Evolutionary conservation across 2,888 invertebrate species (phyloP).

Genomic region (Ischnura elegans): DNA sequence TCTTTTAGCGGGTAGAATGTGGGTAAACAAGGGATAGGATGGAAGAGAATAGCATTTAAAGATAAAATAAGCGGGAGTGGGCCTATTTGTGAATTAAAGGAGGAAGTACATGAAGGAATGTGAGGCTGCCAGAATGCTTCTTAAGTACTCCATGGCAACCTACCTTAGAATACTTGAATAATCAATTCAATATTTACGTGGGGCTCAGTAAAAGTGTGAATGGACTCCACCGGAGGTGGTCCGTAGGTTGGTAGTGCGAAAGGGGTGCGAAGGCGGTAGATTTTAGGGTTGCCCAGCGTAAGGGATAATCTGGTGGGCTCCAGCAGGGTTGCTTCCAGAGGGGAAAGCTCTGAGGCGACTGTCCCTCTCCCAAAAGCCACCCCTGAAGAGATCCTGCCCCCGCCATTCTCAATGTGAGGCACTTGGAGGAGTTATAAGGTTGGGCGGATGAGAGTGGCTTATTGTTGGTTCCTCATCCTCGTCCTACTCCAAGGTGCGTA

Average conservation of each 20-base stretch:
- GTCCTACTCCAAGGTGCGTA: neutral
- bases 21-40: too few species aligned
- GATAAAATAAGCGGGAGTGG: too few species aligned
- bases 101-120: too few species aligned
- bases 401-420: neutral
- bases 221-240: too few species aligned
- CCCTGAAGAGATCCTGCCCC: constrained; percentile 27
- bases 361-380: neutral
- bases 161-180: too few species aligned
- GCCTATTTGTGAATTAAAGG: too few species aligned
- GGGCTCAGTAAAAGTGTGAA: too few species aligned
- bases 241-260: constrained; percentile 29
- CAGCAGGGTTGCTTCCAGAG: constrained; percentile 28
- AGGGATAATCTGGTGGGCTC: constrained; percentile 42
- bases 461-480: neutral
- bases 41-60: too few species aligned
- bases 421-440: neutral
- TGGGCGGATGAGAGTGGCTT: neutral
- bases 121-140: too few species aligned
- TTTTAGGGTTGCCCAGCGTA: neutral
- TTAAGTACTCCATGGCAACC: too few species aligned
- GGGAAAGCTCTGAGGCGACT: neutral
- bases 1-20: too few species aligned
- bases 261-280: neutral
- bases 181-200: too few species aligned